phyloP scores from a whole-genome alignment of 2,797 vertebrate genomes.

The Tangara arthus region DNA sequence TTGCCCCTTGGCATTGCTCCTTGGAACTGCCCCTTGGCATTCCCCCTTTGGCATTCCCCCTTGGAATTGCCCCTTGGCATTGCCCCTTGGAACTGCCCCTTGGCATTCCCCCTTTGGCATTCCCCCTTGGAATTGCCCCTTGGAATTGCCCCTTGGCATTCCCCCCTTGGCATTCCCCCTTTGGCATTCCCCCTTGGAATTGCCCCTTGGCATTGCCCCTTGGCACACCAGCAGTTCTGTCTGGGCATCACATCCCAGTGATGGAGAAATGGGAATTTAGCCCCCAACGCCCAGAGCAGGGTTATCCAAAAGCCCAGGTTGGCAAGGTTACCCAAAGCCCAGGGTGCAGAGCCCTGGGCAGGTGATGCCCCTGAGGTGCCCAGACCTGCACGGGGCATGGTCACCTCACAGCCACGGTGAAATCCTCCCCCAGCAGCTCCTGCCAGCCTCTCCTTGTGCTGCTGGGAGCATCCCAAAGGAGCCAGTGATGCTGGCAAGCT shows the following conservation, averaged over 20 bases:
- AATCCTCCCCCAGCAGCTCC: background rate
- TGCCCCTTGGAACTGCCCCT: too few relatives aligned
- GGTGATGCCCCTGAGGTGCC: background rate
- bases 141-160: too few relatives aligned
- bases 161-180: too few relatives aligned
- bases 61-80: too few relatives aligned
- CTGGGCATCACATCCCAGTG: background rate
- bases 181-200: background rate
- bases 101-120: too few relatives aligned
- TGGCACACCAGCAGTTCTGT: background rate
- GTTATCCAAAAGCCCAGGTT: too few relatives aligned
- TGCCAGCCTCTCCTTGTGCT: background rate
- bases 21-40: too few relatives aligned
- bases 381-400: accelerated
- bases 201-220: background rate
- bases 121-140: too few relatives aligned
- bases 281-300: background rate
- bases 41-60: too few relatives aligned
- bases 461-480: background rate
- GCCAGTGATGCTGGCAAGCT: background rate
- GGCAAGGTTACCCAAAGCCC: background rate
- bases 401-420: background rate
- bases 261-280: background rate
- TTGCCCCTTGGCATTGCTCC: too few relatives aligned
- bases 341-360: background rate